Percentiles rank a stretch among this genome's conserved stretches.
phyloP scores from a whole-genome alignment of 2,888 invertebrate species.

The Nomada ruficornis region DNA sequence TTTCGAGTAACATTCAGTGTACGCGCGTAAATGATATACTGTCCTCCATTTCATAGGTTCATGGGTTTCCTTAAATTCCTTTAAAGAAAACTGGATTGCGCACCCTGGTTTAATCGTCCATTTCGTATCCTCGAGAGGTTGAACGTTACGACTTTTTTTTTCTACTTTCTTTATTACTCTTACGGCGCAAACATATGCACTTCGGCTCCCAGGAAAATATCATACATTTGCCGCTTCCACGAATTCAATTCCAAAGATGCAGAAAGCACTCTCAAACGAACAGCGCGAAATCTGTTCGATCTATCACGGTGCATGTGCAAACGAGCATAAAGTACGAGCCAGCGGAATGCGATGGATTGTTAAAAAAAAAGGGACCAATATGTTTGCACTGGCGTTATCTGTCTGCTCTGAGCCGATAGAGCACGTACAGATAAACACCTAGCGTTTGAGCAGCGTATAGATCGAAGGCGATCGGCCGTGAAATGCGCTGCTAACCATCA shows the following conservation, averaged over 20 bases:
- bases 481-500: constrained; percentile 48
- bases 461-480: constrained; percentile 44
- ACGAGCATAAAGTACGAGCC: neutral
- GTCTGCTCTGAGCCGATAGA: constrained; percentile 25
- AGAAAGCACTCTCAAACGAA: neutral
- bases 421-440: constrained; percentile 49
- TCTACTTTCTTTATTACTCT: neutral
- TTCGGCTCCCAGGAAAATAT: neutral
- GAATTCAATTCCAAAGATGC: neutral
- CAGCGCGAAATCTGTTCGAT: constrained; percentile 7
- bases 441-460: constrained; percentile 33
- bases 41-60: neutral
- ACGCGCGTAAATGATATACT: neutral
- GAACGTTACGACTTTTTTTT: neutral
- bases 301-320: neutral
- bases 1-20: neutral
- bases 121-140: neutral
- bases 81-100: neutral
- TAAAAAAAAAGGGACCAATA: constrained; percentile 12
- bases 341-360: constrained; percentile 7
- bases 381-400: constrained; percentile 53
- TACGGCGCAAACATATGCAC: neutral
- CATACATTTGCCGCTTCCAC: neutral
- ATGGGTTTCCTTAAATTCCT: neutral
- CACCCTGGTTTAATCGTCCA: neutral